phyloP scores from a whole-genome alignment of 2,888 invertebrate species.

The Atethmia centrago region DNA sequence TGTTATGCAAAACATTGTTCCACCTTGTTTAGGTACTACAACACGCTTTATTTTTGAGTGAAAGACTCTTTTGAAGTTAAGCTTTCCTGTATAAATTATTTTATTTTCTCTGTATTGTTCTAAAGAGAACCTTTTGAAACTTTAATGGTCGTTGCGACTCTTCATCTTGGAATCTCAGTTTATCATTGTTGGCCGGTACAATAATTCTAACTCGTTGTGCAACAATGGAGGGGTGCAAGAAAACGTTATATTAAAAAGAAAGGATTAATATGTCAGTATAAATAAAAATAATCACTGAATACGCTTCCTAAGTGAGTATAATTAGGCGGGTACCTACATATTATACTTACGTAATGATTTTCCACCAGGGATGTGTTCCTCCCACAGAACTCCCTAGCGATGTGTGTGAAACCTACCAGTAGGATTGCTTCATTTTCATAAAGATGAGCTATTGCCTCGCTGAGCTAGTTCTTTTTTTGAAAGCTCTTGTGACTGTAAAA shows the following conservation, averaged over 20 bases:
- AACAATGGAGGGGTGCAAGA: slow-evolving; percentile 48
- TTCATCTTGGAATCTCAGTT: slow-evolving; percentile 81
- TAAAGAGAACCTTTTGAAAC: slow-evolving; percentile 86
- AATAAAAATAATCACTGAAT: slow-evolving; percentile 31
- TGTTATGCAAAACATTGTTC: slow-evolving; percentile 91
- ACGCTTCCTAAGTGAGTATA: slow-evolving; percentile 32
- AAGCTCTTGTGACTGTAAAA: background rate
- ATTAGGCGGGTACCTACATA: slow-evolving; percentile 29
- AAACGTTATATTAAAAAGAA: slow-evolving; percentile 40
- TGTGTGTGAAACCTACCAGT: background rate
- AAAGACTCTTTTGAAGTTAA: slow-evolving; percentile 91
- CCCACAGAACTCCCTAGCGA: background rate
- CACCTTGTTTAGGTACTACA: slow-evolving; percentile 91
- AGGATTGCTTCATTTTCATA: background rate
- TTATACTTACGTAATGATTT: background rate
- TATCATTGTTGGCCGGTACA: slow-evolving; percentile 76
- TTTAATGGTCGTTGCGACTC: slow-evolving; percentile 84
- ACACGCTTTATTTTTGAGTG: slow-evolving; percentile 91
- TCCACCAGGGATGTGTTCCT: background rate
- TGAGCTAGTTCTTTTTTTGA: background rate
- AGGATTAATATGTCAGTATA: slow-evolving; percentile 11
- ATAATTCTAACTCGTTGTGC: slow-evolving; percentile 66
- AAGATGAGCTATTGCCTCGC: background rate
- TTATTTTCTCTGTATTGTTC: slow-evolving; percentile 90
- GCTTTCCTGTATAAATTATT: slow-evolving; percentile 90